phyloP scores from a whole-genome alignment of 2,113 vertebrate genomes.

The Megaptera novaeangliae region DNA sequence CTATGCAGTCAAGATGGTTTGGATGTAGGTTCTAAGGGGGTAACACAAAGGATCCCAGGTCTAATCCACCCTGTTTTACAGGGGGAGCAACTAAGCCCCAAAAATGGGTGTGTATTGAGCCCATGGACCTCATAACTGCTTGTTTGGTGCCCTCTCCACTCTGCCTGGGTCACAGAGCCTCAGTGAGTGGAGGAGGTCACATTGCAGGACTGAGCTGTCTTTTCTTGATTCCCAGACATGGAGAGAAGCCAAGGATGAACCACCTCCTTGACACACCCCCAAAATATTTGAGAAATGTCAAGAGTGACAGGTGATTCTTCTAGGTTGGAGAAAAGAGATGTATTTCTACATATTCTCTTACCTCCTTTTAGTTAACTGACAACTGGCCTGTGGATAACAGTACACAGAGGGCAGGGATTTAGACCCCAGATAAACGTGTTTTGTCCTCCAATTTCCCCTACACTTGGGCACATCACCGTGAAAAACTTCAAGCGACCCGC shows the following conservation, averaged over 20 bases:
- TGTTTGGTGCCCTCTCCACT: accelerated
- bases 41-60: background rate
- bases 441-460: too few relatives aligned
- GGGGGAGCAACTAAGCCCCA: background rate
- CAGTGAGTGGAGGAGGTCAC: background rate
- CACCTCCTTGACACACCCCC: background rate
- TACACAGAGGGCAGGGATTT: accelerated
- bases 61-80: background rate
- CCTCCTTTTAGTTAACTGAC: background rate
- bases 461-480: accelerated
- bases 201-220: background rate
- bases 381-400: accelerated
- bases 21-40: background rate
- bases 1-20: accelerated
- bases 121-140: accelerated
- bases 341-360: background rate
- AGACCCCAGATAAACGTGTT: background rate
- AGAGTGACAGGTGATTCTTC: background rate
- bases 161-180: background rate
- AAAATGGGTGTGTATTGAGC: accelerated
- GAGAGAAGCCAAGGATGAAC: background rate
- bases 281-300: background rate
- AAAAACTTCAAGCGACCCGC: background rate
- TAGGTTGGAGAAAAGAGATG: background rate
- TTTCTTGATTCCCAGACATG: background rate